Conservation (phyloP, 2,113 vertebrate species). For the Cephalophus harveyi region DNA sequence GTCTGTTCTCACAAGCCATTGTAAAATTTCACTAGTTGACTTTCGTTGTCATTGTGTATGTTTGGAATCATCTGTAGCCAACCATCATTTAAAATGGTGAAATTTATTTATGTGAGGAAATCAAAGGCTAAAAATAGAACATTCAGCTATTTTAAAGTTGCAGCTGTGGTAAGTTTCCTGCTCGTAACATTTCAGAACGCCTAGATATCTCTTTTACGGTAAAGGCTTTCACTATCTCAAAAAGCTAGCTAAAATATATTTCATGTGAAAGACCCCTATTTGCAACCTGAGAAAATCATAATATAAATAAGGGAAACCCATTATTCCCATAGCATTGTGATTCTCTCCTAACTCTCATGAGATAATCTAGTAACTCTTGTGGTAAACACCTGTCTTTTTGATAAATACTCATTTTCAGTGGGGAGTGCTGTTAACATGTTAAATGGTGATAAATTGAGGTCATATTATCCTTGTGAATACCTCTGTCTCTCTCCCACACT, state of each 20-base stretch:
- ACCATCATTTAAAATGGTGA: not conserved
- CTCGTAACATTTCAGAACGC: constrained; percentile 31
- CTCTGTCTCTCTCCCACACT: not conserved
- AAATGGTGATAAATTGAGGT: not conserved
- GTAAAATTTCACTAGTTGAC: not conserved
- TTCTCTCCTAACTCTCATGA: not conserved
- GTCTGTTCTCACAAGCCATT: not conserved
- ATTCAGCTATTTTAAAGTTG: not conserved
- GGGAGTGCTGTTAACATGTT: not conserved
- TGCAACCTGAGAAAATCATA: not conserved
- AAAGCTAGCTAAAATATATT: not conserved
- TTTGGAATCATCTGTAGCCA: not conserved
- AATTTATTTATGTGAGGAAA: not conserved
- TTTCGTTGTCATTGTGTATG: not conserved
- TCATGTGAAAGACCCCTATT: not conserved
- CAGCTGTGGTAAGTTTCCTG: not conserved
- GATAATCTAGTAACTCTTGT: not conserved
- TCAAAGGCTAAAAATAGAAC: not conserved
- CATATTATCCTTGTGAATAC: not conserved
- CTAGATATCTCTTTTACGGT: not conserved
- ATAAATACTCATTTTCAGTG: not conserved
- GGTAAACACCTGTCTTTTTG: not conserved
- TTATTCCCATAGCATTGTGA: accelerated
- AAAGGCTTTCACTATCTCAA: not conserved
- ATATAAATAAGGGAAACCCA: not conserved